phyloP scores from a whole-genome alignment of 30 jellyfish, hydroid and myxozoan genomes.

The Hydractinia echinata region DNA sequence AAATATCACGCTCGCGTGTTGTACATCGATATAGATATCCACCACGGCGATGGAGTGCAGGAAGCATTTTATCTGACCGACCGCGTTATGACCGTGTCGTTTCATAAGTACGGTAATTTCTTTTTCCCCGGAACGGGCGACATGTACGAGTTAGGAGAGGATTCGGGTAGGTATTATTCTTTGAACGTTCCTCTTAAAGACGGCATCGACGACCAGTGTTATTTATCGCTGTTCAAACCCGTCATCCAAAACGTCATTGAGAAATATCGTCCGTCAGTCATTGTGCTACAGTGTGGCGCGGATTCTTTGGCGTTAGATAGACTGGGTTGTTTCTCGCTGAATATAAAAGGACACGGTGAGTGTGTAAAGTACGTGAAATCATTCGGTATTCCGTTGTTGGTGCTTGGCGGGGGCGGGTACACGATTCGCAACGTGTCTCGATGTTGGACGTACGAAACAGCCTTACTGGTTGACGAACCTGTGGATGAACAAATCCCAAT shows the following conservation, averaged over 20 bases:
- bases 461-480: slow-evolving; percentile 72
- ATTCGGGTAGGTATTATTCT: slow-evolving; percentile 80
- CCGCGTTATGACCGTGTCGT: slow-evolving; percentile 97
- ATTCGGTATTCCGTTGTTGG: slow-evolving; percentile 87
- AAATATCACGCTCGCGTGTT: slow-evolving; percentile 90
- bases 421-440: slow-evolving; percentile 96
- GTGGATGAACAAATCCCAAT: slow-evolving; percentile 70
- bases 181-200: slow-evolving; percentile 89
- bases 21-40: slow-evolving; percentile 93
- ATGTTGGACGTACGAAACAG: slow-evolving; percentile 97
- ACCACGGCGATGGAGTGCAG: slow-evolving; percentile 99
- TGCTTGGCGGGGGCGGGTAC: slow-evolving; percentile 99
- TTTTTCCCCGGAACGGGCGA: slow-evolving; percentile 99
- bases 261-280: slow-evolving; percentile 76
- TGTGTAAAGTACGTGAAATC: slow-evolving; percentile 87
- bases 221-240: slow-evolving; percentile 77
- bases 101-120: slow-evolving; percentile 86
- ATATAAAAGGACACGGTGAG: slow-evolving; percentile 92
- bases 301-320: slow-evolving; percentile 95
- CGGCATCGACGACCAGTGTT: slow-evolving; percentile 94
- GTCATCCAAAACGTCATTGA: slow-evolving; percentile 86
- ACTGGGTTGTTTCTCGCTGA: slow-evolving; percentile 88
- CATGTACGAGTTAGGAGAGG: slow-evolving; percentile 93
- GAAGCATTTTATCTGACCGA: slow-evolving; percentile 97
- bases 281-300: slow-evolving; percentile 98